Evolutionary conservation across 2,888 invertebrate genomes (phyloP), one percentile per base, ranked within the genome.

Genomic region (Drosophila imparisetae): DNA sequence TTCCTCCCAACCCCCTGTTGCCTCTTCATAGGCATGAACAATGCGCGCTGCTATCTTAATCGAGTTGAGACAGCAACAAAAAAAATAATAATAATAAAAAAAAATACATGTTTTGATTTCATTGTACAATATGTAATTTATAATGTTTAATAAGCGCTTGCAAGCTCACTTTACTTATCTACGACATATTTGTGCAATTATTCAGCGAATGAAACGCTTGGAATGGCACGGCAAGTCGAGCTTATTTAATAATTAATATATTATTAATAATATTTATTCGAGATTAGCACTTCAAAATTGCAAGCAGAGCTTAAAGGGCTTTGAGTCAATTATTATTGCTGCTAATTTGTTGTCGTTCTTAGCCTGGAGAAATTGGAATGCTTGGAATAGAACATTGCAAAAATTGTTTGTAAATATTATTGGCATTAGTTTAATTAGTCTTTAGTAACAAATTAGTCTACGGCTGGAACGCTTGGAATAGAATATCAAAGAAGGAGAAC

Each of bases 91-190:
- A 13, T 32, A 32, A 32, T 75, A 24, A 7, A 29, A 11, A 29
- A 29, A 50, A 50, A 13, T 13, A 29, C 83, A 83, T 83, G 78
- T 68, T 83, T 67, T 70, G 78, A 78, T 69, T 83, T 75, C 53
- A 70, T 78, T 84, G 67, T 69, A 79, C 68, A 83, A 83, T 77
- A 69, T 88, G 76, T 83, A 78, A 78, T 84, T 83, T 83, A 83
- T 81, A 71, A 72, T 86, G 69, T 80, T 86, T 78, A 87, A 83
- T 85, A 87, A 72, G 69, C 67, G 72, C 85, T 73, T 73, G 70
- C 65, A 80, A 38, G 60, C 24, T 53, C 18, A 36, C 58, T 40
- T 34, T 34, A 34, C 55, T 66, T 66, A 59, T 66, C 61, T 42
- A 24, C 1, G 32, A 18, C 59, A 52, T 34, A 38, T 40, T 68